These are phyloP conservation scores for Plebejus melissa DNA, from an alignment of 2,888 invertebrate genomes.

Conservation along the genomic window DNA sequence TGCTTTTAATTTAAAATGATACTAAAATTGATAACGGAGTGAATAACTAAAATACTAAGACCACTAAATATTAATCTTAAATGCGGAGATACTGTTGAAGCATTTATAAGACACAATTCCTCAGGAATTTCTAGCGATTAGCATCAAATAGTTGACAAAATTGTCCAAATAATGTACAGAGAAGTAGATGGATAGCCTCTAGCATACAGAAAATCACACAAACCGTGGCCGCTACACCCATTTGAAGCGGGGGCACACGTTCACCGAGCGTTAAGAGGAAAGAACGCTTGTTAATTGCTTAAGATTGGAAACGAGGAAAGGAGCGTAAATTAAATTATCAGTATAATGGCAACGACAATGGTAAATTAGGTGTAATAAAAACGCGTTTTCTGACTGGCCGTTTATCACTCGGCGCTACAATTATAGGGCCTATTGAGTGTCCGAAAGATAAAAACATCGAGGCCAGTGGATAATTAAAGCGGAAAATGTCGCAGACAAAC, in stretches of 20 bases:
- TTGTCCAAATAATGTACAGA: not conserved
- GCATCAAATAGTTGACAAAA: not conserved
- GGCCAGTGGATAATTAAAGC: conserved; percentile 52
- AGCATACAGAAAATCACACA: not conserved
- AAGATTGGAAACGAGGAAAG: conserved; percentile 3
- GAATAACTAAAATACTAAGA: not conserved
- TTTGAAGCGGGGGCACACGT: not conserved
- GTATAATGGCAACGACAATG: not conserved
- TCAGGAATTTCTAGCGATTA: not conserved
- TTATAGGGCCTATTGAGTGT: conserved; percentile 42
- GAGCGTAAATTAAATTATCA: conserved; percentile 13
- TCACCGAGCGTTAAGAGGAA: not conserved
- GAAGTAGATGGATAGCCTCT: not conserved
- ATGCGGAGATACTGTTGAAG: not conserved
- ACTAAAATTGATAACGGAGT: not conserved
- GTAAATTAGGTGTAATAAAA: conserved; percentile 8
- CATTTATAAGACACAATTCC: not conserved
- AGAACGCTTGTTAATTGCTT: conserved; percentile 3
- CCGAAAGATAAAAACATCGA: conserved; percentile 55
- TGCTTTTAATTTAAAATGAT: not conserved
- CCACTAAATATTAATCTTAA: not conserved
- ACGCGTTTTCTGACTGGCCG: not conserved
- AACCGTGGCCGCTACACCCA: not conserved
- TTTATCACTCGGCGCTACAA: conserved; percentile 39
- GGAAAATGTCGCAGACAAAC: conserved; percentile 54